Conservation (phyloP, 2,797 vertebrate species). For the Alauda arvensis region DNA sequence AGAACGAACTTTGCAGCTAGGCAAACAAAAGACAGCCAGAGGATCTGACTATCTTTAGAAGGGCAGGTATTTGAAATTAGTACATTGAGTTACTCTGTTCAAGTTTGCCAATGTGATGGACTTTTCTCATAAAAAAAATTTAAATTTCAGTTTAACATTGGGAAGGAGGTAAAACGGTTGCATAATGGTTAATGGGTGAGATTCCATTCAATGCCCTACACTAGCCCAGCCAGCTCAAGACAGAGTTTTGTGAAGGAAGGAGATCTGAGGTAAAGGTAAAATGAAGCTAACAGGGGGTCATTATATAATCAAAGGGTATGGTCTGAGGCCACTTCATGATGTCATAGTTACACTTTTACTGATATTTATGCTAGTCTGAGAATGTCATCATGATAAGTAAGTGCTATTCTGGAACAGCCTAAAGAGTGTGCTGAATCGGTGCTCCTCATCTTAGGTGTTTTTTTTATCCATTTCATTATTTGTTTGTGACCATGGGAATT, state of each 20-base stretch:
- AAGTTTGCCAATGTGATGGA: background rate
- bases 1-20: background rate
- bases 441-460: accelerated
- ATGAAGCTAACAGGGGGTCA: background rate
- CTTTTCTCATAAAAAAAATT: background rate
- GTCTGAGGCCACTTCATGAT: background rate
- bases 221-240: background rate
- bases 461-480: background rate
- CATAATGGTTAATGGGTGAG: background rate
- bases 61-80: background rate
- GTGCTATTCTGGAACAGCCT: background rate
- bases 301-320: background rate
- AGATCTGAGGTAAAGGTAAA: background rate
- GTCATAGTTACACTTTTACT: background rate
- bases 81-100: background rate
- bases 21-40: background rate
- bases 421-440: background rate
- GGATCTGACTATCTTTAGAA: background rate
- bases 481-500: background rate
- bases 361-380: background rate
- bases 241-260: background rate
- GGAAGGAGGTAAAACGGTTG: background rate
- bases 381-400: background rate
- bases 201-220: background rate
- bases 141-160: background rate